phyloP scores from a whole-genome alignment of 1,140 invertebrate species.

The Trinorchestia longiramus region DNA sequence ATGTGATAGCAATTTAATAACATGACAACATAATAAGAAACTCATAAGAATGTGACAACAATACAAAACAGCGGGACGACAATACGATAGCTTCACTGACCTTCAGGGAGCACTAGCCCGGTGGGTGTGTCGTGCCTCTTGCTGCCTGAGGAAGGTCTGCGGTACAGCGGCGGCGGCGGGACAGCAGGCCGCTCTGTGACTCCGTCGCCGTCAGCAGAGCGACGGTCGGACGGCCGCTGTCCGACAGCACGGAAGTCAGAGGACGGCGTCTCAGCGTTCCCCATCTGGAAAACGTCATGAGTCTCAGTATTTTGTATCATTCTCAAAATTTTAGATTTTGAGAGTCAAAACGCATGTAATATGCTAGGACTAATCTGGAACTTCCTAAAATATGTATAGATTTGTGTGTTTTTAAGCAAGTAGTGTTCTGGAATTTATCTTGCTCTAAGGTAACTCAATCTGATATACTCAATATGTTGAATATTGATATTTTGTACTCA shows the following conservation, averaged over 20 bases:
- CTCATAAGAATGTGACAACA: neutral
- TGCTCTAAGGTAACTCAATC: too few relatives aligned
- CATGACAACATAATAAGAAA: neutral
- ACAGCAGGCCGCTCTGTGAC: neutral
- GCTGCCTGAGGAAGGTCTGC: neutral
- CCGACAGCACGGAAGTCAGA: neutral
- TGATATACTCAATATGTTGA: too few relatives aligned
- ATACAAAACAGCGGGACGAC: neutral
- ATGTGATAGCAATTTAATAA: neutral
- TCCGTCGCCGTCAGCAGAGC: neutral
- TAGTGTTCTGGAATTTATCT: too few relatives aligned
- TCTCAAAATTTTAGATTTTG: neutral
- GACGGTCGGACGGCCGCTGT: neutral
- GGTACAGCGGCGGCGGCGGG: conserved; percentile 16
- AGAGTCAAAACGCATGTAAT: neutral
- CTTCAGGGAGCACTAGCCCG: neutral
- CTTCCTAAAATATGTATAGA: neutral
- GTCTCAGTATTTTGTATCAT: neutral
- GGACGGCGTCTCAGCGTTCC: neutral
- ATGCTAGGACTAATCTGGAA: neutral
- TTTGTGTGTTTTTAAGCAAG: too few relatives aligned
- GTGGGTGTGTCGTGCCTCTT: neutral
- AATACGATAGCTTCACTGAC: neutral
- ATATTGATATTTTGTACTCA: too few relatives aligned
- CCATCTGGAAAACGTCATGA: neutral